Evolutionary conservation across 2,113 vertebrate genomes (phyloP), one percentile per base, ranked within the genome.

Genomic region (Oryzias woworae): DNA sequence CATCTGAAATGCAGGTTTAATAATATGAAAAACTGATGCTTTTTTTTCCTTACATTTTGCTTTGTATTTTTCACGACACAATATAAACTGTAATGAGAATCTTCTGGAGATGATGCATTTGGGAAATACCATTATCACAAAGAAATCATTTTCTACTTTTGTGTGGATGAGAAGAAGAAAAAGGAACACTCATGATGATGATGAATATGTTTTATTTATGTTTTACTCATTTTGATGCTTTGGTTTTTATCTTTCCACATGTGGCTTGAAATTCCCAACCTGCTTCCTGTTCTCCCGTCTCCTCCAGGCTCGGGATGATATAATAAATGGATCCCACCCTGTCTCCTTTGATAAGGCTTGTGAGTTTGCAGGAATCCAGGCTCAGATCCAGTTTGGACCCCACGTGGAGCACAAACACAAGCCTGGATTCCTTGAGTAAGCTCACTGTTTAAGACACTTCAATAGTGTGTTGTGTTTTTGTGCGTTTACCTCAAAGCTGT

Each of bases 331-430:
- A 58, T 99, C 97, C 75, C 97, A 99, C 79, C 97, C 97, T 0
- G 97, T 99, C 55, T 99, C 97, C 86, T 99, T 99, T 63, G 97
- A 99, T 84, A 99, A 99, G 88, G 97, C 96, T 26, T 98, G 96
- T 17, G 97, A 99, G 87, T 99, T 99, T 59, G 95, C 94, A 23
- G 97, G 96, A 55, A 96, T 99, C 83, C 97, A 99, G 92, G 95
- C 95, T 46, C 97, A 99, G 89, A 99, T 99, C 92, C 97, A 99
- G 85, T 99, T 99, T 24, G 97, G 97, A 85, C 95, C 97, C 83
- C 96, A 99, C 3, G 94, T 96, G 76, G 97, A 99, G 65, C 95
- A 95, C 90, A 99, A 99, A 88, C 97, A 99, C 91, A 99, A 98
- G 82, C 94, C 96, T 17, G 97, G 97, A 90, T 99, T 99, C 87